Percentiles rank a stretch among this genome's conserved stretches.
These are phyloP conservation scores for Argyrosomus japonicus DNA, from an alignment of 2,113 vertebrate genomes.

Conservation along the genomic window DNA sequence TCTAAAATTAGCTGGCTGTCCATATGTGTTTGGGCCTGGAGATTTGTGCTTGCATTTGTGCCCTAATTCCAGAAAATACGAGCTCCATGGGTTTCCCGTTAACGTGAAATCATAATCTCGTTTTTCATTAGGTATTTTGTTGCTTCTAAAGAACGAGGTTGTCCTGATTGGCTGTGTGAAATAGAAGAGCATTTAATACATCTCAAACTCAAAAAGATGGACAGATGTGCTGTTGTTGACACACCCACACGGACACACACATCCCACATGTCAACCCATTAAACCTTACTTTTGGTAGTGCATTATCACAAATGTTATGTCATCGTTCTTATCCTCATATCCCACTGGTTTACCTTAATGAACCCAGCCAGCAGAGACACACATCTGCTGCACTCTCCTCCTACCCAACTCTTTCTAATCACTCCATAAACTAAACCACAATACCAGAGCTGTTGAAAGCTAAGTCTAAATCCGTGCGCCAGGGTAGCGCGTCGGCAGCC, in stretches of 20 bases:
- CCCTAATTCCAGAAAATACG: neutral
- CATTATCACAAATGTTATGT: constrained; percentile 72
- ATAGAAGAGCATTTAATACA: constrained; percentile 21
- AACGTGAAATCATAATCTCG: neutral
- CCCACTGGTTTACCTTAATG: constrained; percentile 46
- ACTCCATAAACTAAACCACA: constrained; percentile 52
- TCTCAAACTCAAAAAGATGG: constrained; percentile 9
- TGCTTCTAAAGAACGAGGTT: neutral
- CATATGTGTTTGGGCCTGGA: neutral
- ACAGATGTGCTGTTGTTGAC: constrained; percentile 58
- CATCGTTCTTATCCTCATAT: constrained; percentile 66
- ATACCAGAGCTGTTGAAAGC: constrained; percentile 45
- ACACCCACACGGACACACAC: constrained; percentile 11
- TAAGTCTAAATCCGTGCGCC: constrained; percentile 38
- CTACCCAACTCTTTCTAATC: constrained; percentile 54
- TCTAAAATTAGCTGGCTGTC: neutral
- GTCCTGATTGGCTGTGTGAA: constrained; percentile 6
- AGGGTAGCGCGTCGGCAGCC: constrained; percentile 13
- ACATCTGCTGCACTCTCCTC: constrained; percentile 67
- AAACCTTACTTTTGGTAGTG: constrained; percentile 49
- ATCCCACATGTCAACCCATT: constrained; percentile 54
- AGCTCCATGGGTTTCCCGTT: neutral
- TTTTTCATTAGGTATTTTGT: neutral
- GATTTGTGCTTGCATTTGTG: neutral
- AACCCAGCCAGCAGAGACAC: constrained; percentile 33